Base-by-base conservation (phyloP, 2,888 invertebrate species). In the Amaurobius ferox region DNA sequence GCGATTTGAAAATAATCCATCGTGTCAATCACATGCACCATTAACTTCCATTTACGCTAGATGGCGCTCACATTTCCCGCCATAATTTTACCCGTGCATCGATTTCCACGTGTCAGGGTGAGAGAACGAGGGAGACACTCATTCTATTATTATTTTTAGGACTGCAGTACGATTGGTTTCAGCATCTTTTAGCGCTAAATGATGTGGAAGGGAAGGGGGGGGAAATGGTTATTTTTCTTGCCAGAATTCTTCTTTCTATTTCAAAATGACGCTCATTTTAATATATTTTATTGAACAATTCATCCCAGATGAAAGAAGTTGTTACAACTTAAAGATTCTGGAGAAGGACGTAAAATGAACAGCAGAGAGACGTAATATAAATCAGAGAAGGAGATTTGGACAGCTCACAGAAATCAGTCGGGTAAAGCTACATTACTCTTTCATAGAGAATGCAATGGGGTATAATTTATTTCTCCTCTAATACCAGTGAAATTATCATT, bases 11-110 rank as follows among this genome's bases (percentile, higher is more conserved):
- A 76, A 76, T 71, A 76, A 83, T 76, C 70, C 48, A 35, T 62
- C 32, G 48, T 71, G 81, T 83, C 81, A 71, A 83, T 83, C 81
- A 83, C 23, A 66, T 35, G 81, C 70, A 3, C 39, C 76, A 83
- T 83, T 83, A 83, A 70, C 76, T 76, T 83, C 40, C 44, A 73
- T 76, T 55, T 64, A 64, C 44, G 28, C 71, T 28, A 71, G 76
- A 76, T 40, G 81, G 74, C 64, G 40, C 76, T 44, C 32, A 11
- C 6, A 13, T 48, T 26, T 68, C 19, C 30, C 26, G 62, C 40
- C 30, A 29, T 35, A 13, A 23, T 55, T 19, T 23, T 6, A 11
- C 55, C 23, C n/a, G 28, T 9, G 62, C 67, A 80, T 73, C 39
- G 55, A 73, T 80, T 79, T 73, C 29, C 13, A 35, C 48, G 62